These are phyloP conservation scores for Caradrina kadenii DNA, from an alignment of 2,888 invertebrate species.

Conservation along the genomic window DNA sequence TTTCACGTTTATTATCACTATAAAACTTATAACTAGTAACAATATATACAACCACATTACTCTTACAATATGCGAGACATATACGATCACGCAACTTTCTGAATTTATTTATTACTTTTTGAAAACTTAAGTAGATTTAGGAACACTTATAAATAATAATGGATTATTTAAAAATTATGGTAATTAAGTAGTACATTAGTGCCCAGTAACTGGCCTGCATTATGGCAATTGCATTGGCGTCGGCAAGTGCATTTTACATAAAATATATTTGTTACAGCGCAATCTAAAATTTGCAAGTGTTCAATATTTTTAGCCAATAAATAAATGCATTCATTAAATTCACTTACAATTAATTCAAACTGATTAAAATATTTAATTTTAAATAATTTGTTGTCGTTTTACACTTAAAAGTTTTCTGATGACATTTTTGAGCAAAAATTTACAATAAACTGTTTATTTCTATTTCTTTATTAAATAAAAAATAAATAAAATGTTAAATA, in stretches of 20 bases:
- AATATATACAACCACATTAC: slow-evolving; percentile 73
- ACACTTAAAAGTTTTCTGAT: slow-evolving; percentile 1
- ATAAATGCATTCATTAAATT: slow-evolving; percentile 48
- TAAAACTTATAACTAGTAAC: slow-evolving; percentile 71
- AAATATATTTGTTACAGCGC: neutral
- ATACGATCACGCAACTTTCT: slow-evolving; percentile 5
- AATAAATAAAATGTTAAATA: slow-evolving; percentile 28
- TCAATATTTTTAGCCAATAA: slow-evolving; percentile 28
- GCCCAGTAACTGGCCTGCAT: slow-evolving; percentile 42
- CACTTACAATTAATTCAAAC: slow-evolving; percentile 31
- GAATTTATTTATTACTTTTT: slow-evolving; percentile 8
- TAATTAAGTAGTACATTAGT: slow-evolving; percentile 20
- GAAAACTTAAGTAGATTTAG: slow-evolving; percentile 31
- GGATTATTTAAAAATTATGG: slow-evolving; percentile 15
- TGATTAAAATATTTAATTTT: slow-evolving; percentile 22
- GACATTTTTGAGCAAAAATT: slow-evolving; percentile 63
- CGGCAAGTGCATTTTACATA: slow-evolving; percentile 45
- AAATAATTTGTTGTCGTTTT: neutral
- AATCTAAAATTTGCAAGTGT: neutral
- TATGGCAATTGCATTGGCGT: slow-evolving; percentile 53
- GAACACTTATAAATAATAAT: slow-evolving; percentile 48
- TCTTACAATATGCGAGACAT: slow-evolving; percentile 57
- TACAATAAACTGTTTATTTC: slow-evolving; percentile 24
- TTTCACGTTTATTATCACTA: slow-evolving; percentile 74
- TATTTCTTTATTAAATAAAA: slow-evolving; percentile 29